Conservation (phyloP, 2,797 vertebrate species). For the Pseudocheirus occidentalis region DNA sequence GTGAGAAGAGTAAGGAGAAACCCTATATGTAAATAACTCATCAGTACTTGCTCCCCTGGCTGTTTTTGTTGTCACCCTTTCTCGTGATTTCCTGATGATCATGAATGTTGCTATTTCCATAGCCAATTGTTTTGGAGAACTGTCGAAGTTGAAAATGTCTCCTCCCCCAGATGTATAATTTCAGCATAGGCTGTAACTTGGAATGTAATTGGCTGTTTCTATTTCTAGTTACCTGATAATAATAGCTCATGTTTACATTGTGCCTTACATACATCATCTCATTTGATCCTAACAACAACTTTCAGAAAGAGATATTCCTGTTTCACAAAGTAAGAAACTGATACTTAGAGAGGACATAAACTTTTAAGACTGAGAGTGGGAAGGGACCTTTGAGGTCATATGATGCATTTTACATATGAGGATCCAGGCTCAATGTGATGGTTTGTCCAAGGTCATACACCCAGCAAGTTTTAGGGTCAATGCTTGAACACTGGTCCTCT, state of each 20-base stretch:
- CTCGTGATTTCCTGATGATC: background rate
- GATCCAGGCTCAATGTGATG: background rate
- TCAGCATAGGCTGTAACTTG: background rate
- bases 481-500: background rate
- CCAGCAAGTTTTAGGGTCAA: background rate
- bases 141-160: slow-evolving; percentile 2
- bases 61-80: slow-evolving; percentile 27
- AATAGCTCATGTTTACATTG: background rate
- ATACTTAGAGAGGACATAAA: background rate
- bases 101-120: background rate
- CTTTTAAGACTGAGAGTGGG: background rate
- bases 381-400: background rate
- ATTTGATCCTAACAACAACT: background rate
- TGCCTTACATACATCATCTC: background rate
- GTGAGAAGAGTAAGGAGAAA: slow-evolving; percentile 28
- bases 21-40: background rate
- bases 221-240: slow-evolving; percentile 13
- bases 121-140: background rate
- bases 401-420: background rate
- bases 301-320: background rate
- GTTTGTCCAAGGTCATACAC: background rate
- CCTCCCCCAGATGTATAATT: background rate
- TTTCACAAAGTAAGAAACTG: background rate
- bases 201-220: slow-evolving; percentile 15
- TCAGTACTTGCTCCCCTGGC: background rate